Base-by-base conservation (phyloP, 2,113 vertebrate species). In the zebrafish (Danio rerio) region DNA sequence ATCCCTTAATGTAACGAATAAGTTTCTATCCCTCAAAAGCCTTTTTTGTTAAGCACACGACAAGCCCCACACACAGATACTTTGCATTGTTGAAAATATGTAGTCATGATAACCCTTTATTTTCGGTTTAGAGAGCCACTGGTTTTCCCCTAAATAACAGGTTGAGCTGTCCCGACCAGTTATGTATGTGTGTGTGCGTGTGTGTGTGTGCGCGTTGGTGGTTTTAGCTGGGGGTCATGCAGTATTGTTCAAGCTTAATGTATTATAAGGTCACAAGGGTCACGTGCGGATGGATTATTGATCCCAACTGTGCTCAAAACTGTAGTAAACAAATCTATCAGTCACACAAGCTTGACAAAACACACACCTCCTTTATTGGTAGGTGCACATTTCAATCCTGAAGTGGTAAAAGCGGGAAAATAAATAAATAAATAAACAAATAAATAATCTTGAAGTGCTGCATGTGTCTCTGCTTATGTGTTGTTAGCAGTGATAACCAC, bases 281-380 rank as follows among this genome's bases (percentile, higher is more conserved):
- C 47, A 49, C 9, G 53, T 81, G 71, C 71, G 18, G 45, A 21
- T 9, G 55, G 42, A 6, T 61, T 72, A 71, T 85, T 50, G 65
- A 65, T 85, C 49, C 5, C 2, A 65, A n/a, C 80, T 55, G 53
- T 18, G 13, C 58, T 59, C 43, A 53, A 9, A 31, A 50, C 53
- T 70, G 43, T 61, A 81, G 71, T 81, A 71, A 81, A 76, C 55
- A 58, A 40, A 82, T 55, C 53, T 62, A 77, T 77, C 47, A 78
- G 9, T 59, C 40, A 80, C 43, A 61, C 49, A 43, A 61, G 78
- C 81, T 18, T 55, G 72, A 31, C 15, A 18, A 4, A 18, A 61
- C 56, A 66, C 40, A 55, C 13, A 50, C 55, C 43, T 21, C 42
- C 43, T 13, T 5, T 52, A 52, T 52, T 52, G 49, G 49, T 52